Evolutionary conservation across 2,888 invertebrate species (phyloP).

Genomic region (Athalia cordata): DNA sequence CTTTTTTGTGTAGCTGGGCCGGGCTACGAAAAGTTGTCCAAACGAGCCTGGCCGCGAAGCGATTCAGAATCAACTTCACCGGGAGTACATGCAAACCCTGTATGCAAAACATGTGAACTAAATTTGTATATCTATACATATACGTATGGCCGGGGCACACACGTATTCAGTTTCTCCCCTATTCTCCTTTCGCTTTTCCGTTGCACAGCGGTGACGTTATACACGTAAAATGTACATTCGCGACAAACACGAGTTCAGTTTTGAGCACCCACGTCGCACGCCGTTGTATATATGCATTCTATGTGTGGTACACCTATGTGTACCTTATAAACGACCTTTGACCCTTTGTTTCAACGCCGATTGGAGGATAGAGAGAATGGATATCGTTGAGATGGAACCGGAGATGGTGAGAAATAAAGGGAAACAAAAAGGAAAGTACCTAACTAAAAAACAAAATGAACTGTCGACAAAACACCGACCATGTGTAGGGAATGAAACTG

Average conservation of each 20-base stretch:
- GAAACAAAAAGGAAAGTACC: background rate
- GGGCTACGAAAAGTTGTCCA: too few relatives aligned
- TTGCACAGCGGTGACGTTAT: conserved; percentile 1
- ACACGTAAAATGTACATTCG: background rate
- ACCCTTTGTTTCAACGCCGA: conserved; percentile 21
- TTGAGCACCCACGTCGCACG: background rate
- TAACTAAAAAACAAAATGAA: background rate
- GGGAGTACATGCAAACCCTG: background rate
- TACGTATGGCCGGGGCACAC: background rate
- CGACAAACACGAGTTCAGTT: background rate
- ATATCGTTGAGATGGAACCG: background rate
- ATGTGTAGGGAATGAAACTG: background rate
- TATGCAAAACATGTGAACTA: too few relatives aligned
- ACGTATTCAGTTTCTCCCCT: too few relatives aligned
- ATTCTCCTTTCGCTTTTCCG: too few relatives aligned
- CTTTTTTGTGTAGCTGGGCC: too few relatives aligned
- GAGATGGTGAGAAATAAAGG: background rate
- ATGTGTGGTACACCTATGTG: background rate
- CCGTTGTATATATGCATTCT: too few relatives aligned
- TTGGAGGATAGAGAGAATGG: background rate
- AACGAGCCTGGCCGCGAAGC: too few relatives aligned
- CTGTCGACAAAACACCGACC: background rate
- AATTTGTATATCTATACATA: background rate
- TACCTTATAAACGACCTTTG: background rate
- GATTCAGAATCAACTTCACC: too few relatives aligned